Evolutionary conservation across 2,113 vertebrate genomes (phyloP).

Genomic region (Tenebrosternarchus preto): DNA sequence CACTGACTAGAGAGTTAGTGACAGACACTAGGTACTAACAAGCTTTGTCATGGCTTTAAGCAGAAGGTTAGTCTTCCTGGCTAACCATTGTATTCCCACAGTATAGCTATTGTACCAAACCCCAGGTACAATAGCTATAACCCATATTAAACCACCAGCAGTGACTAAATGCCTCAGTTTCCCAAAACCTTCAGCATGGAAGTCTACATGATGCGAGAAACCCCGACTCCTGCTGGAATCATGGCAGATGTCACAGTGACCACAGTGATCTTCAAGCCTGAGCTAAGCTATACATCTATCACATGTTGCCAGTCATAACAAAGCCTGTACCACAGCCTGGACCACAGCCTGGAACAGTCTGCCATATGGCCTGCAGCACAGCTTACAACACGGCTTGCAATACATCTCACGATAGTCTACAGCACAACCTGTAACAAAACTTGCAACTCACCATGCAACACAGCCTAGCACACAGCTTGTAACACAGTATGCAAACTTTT

Average conservation of each 20-base stretch:
- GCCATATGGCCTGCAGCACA: too few species aligned
- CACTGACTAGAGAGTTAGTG: not conserved
- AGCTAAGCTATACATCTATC: not conserved
- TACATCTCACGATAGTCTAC: too few species aligned
- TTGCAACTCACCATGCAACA: too few species aligned
- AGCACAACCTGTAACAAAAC: too few species aligned
- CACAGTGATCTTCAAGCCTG: not conserved
- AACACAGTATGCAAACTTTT: too few species aligned
- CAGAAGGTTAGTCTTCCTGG: too few species aligned
- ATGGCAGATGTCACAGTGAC: not conserved
- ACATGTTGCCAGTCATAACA: too few species aligned
- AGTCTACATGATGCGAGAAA: too few species aligned
- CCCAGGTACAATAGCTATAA: not conserved
- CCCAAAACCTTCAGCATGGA: not conserved
- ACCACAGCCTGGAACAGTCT: not conserved
- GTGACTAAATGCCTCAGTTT: not conserved
- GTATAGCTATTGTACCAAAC: not conserved
- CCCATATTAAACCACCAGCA: not conserved
- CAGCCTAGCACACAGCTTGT: too few species aligned
- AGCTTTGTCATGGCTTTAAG: too few species aligned
- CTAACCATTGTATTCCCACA: not conserved
- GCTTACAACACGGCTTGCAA: too few species aligned
- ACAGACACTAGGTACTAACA: slow-evolving; percentile 1
- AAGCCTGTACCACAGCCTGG: not conserved
- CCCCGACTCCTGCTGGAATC: too few species aligned